Evolutionary conservation across 2,113 vertebrate genomes (phyloP), one percentile per base, ranked within the genome.

Genomic region (Stigmatopora argus): DNA sequence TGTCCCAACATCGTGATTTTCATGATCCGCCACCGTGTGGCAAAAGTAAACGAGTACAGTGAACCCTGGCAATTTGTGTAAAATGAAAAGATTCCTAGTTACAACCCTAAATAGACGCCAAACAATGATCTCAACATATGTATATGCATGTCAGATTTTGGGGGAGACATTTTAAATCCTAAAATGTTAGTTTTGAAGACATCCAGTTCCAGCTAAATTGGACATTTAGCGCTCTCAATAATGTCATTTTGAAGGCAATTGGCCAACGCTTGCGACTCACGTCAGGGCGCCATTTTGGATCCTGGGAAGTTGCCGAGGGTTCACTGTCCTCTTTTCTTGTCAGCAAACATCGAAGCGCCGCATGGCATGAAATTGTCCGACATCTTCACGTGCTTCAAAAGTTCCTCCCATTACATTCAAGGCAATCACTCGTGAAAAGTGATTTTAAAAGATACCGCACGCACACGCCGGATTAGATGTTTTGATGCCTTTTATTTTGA

Each of bases 341-440:
- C 53, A 56, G 23, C 53, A 56, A 31, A 56, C 5, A 8, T 34
- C 12, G 38, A 19, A 56, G 57, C 61, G 11, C 71, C 55, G 19
- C 58, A 7, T 61, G 76, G 84, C 84, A 86, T 86, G 85, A 78
- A 79, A 52, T 71, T 81, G 73, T 79, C 81, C 55, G 5, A 61
- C 65, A 64, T 31, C 7, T 26, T 63, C 21, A 70, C 38, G 26
- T 56, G 35, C 65, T 66, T 7, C 41, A 66, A 77, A 62, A 64
- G 21, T 48, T 70, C 66, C 62, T 69, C 62, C 52, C 65, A 62
- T 85, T 83, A 81, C 84, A 87, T 87, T 85, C 81, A 85, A 86
- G 85, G 85, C 83, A 81, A n/a, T n/a, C n/a, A n/a, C n/a, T n/a
- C n/a, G n/a, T n/a, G n/a, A n/a, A n/a, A 38, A 38, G 4, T 38